phyloP scores from a whole-genome alignment of 2,113 vertebrate genomes.

The Saguinus midas region DNA sequence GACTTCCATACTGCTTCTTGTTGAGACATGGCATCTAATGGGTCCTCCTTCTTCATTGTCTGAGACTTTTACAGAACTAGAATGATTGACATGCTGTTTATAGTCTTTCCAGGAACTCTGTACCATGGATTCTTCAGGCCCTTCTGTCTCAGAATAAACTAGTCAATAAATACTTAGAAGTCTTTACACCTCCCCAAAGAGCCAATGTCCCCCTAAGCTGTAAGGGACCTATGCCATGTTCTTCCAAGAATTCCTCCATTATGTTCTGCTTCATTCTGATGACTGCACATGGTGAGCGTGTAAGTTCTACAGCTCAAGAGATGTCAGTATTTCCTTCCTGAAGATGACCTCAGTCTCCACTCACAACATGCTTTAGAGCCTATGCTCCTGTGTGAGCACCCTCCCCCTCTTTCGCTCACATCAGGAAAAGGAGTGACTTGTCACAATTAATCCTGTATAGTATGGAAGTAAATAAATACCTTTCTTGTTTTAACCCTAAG shows the following conservation, averaged over 20 bases:
- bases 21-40: too few relatives aligned
- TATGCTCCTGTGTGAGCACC: not conserved
- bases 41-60: not conserved
- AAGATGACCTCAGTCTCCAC: not conserved
- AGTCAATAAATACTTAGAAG: not conserved
- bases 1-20: not conserved
- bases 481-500: not conserved
- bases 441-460: not conserved
- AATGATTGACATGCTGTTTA: not conserved
- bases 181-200: not conserved
- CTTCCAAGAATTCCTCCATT: not conserved
- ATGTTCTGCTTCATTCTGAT: not conserved
- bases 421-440: not conserved
- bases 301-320: not conserved
- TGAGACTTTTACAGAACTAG: not conserved
- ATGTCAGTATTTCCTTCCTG: not conserved
- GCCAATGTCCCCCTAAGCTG: not conserved
- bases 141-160: not conserved
- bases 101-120: not conserved
- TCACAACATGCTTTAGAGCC: not conserved
- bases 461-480: not conserved
- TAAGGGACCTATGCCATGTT: not conserved
- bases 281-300: fast-evolving
- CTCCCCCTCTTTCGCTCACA: not conserved
- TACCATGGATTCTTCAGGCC: not conserved